phyloP scores from a whole-genome alignment of 2,888 invertebrate species.

The Campoplex capitator region DNA sequence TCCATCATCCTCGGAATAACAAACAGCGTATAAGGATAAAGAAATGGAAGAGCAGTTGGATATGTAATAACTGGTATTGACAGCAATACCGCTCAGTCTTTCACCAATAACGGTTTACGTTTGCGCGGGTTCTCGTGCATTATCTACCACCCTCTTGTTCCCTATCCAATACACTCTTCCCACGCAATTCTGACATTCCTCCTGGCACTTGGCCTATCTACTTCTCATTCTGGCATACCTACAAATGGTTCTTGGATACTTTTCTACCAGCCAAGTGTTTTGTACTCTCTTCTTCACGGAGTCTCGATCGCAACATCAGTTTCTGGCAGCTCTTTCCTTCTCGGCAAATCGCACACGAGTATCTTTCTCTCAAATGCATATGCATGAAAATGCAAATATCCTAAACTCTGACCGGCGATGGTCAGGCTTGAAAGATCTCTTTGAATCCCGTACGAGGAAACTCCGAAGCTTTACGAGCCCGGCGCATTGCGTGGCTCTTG shows the following conservation, averaged over 20 bases:
- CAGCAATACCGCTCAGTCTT: conserved; percentile 54
- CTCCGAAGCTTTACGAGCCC: conserved; percentile 11
- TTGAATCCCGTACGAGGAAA: conserved; percentile 31
- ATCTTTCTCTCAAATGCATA: conserved; percentile 59
- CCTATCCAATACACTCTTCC: conserved; percentile 69
- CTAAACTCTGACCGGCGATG: conserved; percentile 44
- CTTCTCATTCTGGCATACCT: conserved; percentile 47
- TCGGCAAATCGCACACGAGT: conserved; percentile 43
- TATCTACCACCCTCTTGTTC: conserved; percentile 52
- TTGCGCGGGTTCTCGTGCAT: conserved; percentile 35
- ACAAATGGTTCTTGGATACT: conserved; percentile 40
- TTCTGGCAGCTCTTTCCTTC: conserved; percentile 24
- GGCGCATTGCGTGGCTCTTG: conserved; percentile 5
- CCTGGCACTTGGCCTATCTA: conserved; percentile 65
- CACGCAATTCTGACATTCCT: conserved; percentile 76
- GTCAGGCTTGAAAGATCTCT: conserved; percentile 8
- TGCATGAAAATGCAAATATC: conserved; percentile 64
- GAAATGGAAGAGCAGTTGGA: conserved; percentile 42
- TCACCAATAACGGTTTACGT: conserved; percentile 61
- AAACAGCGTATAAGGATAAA: neutral
- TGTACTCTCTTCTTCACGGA: conserved; percentile 36
- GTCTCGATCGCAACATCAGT: conserved; percentile 3
- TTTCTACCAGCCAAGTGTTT: conserved; percentile 23
- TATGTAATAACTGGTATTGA: conserved; percentile 60
- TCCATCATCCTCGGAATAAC: conserved; percentile 18